Base-by-base conservation (phyloP, 2,888 invertebrate genomes). In the Byasa hedistus region DNA sequence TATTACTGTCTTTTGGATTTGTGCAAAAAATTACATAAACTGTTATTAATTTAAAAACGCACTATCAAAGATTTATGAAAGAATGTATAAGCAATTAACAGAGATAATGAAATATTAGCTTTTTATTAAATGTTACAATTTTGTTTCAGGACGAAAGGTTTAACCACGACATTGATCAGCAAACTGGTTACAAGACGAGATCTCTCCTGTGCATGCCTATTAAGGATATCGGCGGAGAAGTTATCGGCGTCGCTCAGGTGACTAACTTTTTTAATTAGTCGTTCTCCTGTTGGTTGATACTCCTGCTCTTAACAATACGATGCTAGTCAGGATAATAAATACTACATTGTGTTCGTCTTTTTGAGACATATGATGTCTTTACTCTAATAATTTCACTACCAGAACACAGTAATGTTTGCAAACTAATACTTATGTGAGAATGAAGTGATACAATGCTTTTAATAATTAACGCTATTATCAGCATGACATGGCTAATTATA, bases 161-260 rank as follows among this genome's bases (percentile, higher is more conserved):
- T 86, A 98, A 98, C 93, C 96, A 97, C 84, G 97, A 97, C 87
- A 96, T 98, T 79, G 98, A 98, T 89, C 95, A 95, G 74, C 94
- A 96, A 87, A 98, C 98, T 24, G 98, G 98, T 58, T 98, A 98
- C 91, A 95, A 96, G 84, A 98, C 98, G 64, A 95, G 96, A 87
- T 97, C 97, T 65, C 94, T 98, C 73, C 94, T 98, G 69, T 98
- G 98, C 86, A 98, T 98, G 98, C 98, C 98, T 64, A 98, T 98
- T 84, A 96, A 97, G 89, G 98, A 98, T 89, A 96, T 96, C 83
- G 96, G 96, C 78, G 98, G 97, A 51, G 98, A 98, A 86, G 97
- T 99, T 75, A 96, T 99, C 75, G 99, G 99, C 24, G 98, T 99
- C 66, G 99, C 98, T 64, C 98, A 99, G 94, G 96, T 97, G 86